These are phyloP conservation scores for Invenusta paracnida DNA, from an alignment of 2,888 invertebrate genomes.

Conservation along the genomic window DNA sequence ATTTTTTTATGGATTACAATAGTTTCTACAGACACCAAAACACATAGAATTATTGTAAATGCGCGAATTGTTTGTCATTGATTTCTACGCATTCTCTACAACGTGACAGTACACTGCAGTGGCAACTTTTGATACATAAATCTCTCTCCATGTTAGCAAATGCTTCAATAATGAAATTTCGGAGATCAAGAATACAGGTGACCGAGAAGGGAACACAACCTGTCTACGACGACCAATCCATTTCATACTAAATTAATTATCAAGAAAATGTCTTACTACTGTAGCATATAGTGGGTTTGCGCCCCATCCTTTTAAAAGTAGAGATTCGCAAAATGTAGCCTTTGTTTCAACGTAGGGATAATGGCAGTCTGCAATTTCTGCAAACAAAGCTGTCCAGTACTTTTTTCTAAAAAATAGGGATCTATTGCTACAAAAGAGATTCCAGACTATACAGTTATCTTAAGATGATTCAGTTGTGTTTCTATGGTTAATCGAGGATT, in stretches of 20 bases:
- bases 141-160: not conserved
- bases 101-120: not conserved
- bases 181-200: not conserved
- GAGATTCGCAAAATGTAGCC: conserved; percentile 12
- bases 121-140: not conserved
- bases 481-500: not conserved
- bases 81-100: not conserved
- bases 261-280: not conserved
- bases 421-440: not conserved
- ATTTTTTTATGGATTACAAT: not conserved
- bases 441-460: not conserved
- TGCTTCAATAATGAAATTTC: not conserved
- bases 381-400: conserved; percentile 1
- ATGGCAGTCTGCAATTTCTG: conserved; percentile 26
- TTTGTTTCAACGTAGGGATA: conserved; percentile 26
- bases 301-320: not conserved
- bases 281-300: not conserved
- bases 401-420: not conserved
- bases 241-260: not conserved
- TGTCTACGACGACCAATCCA: not conserved
- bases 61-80: not conserved
- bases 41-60: not conserved
- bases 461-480: not conserved
- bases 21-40: not conserved
- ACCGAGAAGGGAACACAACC: not conserved